Evolutionary conservation across 2,113 vertebrate genomes (phyloP).

Genomic region (Enhydra lutris): DNA sequence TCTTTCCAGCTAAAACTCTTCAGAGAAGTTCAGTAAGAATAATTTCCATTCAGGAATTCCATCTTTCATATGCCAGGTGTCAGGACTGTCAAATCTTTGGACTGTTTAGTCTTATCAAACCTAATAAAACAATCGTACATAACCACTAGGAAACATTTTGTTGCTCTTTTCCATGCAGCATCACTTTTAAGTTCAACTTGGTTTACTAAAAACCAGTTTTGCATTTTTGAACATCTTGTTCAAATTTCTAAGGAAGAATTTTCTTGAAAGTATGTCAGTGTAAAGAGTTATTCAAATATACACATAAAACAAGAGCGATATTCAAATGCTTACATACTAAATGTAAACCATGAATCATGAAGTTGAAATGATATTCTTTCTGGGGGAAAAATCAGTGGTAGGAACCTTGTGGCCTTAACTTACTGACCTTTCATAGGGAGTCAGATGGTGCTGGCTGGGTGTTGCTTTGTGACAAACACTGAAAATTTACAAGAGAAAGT

Average conservation of each 20-base stretch:
- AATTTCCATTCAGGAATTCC: conserved; percentile 83
- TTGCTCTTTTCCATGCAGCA: conserved; percentile 71
- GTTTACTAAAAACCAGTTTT: conserved; percentile 70
- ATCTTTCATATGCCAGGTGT: conserved; percentile 76
- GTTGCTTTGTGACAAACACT: background rate
- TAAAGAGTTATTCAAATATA: conserved; percentile 50
- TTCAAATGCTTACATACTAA: conserved; percentile 22
- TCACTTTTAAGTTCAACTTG: conserved; percentile 77
- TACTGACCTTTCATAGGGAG: background rate
- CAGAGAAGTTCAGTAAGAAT: conserved; percentile 78
- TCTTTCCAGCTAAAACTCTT: conserved; percentile 75
- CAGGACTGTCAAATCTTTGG: conserved; percentile 74
- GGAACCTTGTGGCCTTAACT: background rate
- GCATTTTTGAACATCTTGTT: conserved; percentile 70
- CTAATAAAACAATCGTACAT: conserved; percentile 73
- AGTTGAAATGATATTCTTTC: background rate
- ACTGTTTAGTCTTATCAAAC: conserved; percentile 82
- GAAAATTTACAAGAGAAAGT: background rate
- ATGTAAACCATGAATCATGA: conserved; percentile 24
- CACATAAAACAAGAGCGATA: conserved; percentile 37
- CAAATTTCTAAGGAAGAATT: conserved; percentile 74
- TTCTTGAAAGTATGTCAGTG: conserved; percentile 59
- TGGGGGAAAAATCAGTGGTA: background rate
- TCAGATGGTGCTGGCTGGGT: background rate
- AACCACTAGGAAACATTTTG: conserved; percentile 67